Evolutionary conservation across 2,888 invertebrate species (phyloP).

Genomic region (Cryptus viduatorius): DNA sequence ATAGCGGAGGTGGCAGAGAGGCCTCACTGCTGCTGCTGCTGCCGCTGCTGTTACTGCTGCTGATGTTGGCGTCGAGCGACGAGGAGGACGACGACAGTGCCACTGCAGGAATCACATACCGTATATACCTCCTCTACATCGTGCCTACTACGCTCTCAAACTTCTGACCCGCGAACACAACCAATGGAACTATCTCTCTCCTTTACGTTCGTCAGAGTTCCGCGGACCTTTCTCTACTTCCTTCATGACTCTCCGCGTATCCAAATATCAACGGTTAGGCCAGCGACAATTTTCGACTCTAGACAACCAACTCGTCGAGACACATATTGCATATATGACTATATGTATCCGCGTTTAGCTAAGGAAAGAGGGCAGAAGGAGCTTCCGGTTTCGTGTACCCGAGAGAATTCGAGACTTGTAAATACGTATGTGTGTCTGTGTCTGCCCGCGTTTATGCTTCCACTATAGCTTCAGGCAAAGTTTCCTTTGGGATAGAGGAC

Average conservation of each 20-base stretch:
- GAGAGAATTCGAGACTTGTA: constrained; percentile 16
- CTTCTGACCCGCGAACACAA: constrained; percentile 64
- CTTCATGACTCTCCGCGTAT: constrained; percentile 21
- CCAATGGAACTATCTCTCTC: constrained; percentile 57
- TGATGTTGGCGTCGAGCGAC: constrained; percentile 59
- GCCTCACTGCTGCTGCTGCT: constrained; percentile 32
- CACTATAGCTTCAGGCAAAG: constrained; percentile 2
- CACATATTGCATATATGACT: constrained; percentile 4
- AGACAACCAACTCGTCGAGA: constrained; percentile 14
- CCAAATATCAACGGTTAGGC: constrained; percentile 32
- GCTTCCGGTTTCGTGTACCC: constrained; percentile 27
- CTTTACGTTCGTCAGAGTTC: constrained; percentile 28
- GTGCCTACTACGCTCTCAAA: constrained; percentile 49
- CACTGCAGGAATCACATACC: constrained; percentile 73
- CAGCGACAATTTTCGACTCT: constrained; percentile 51
- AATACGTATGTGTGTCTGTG: not conserved
- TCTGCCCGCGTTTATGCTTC: not conserved
- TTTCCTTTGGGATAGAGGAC: constrained; percentile 1
- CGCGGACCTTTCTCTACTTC: not conserved
- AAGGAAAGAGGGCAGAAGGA: constrained; percentile 4
- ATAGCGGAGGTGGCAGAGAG: constrained; percentile 24
- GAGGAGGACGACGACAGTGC: constrained; percentile 56
- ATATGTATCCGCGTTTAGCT: not conserved
- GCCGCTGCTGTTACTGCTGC: constrained; percentile 26
- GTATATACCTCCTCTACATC: constrained; percentile 1